These are phyloP conservation scores for Clarias fuscus DNA, from an alignment of 2,797 vertebrate genomes.

Conservation along the genomic window DNA sequence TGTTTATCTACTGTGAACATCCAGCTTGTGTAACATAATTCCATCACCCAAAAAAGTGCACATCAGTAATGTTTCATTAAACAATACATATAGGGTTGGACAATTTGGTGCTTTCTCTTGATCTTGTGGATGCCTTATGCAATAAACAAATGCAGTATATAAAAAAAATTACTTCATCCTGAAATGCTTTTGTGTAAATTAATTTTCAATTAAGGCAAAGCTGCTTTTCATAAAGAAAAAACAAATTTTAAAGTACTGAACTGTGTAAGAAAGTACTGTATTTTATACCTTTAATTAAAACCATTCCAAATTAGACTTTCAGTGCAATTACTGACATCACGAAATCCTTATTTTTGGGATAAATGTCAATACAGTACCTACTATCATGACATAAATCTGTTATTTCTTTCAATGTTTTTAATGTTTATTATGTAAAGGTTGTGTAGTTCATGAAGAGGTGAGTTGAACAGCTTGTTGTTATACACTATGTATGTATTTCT, in stretches of 20 bases:
- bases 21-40: neutral
- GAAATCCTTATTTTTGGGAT: neutral
- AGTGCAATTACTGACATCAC: neutral
- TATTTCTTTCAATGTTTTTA: neutral
- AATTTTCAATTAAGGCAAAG: neutral
- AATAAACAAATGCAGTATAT: neutral
- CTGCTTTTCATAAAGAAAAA: neutral
- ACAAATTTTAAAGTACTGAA: neutral
- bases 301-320: neutral
- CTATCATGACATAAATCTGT: neutral
- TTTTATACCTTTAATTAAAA: neutral
- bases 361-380: neutral
- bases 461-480: neutral
- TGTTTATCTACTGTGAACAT: neutral
- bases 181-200: neutral
- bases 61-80: neutral
- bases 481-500: neutral
- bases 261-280: neutral
- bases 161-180: neutral
- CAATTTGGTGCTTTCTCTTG: neutral
- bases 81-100: neutral
- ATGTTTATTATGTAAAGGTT: conserved; percentile 11
- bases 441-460: conserved; percentile 16
- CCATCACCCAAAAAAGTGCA: neutral
- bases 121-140: neutral